phyloP scores from a whole-genome alignment of 2,797 vertebrate species.

The Caiman crocodilus region DNA sequence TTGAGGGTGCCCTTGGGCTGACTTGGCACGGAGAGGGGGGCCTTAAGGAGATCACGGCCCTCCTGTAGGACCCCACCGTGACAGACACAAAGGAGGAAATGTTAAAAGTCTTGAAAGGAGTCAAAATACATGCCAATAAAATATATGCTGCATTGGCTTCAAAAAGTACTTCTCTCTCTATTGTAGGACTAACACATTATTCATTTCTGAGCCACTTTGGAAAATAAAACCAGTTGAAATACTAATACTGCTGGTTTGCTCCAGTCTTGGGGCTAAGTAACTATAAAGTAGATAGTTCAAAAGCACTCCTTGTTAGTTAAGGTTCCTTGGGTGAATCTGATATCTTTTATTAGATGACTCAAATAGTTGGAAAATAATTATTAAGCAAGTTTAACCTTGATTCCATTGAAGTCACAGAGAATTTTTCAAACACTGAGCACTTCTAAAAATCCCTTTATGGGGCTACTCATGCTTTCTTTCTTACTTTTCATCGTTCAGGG shows the following conservation, averaged over 20 bases:
- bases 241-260: constrained; percentile 14
- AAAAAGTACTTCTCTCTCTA: constrained; percentile 57
- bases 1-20: too few relatives aligned
- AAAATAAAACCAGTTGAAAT: not conserved
- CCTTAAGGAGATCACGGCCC: too few relatives aligned
- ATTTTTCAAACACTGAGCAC: constrained; percentile 13
- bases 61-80: too few relatives aligned
- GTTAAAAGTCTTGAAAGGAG: constrained; percentile 31
- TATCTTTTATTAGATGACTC: too few relatives aligned
- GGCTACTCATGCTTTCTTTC: constrained; percentile 31
- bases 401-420: constrained; percentile 40
- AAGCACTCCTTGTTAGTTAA: constrained; percentile 26
- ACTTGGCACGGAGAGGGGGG: too few relatives aligned
- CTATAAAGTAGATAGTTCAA: constrained; percentile 47
- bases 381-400: constrained; percentile 26
- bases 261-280: constrained; percentile 52
- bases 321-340: too few relatives aligned
- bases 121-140: constrained; percentile 25
- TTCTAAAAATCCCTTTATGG: not conserved
- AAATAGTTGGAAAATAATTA: too few relatives aligned
- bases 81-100: constrained; percentile 9
- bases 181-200: constrained; percentile 60
- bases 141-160: constrained; percentile 15
- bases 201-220: constrained; percentile 59
- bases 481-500: constrained; percentile 20